Conservation (phyloP, 2,888 invertebrate species). For the Gastracanthus pulcherrimus region DNA sequence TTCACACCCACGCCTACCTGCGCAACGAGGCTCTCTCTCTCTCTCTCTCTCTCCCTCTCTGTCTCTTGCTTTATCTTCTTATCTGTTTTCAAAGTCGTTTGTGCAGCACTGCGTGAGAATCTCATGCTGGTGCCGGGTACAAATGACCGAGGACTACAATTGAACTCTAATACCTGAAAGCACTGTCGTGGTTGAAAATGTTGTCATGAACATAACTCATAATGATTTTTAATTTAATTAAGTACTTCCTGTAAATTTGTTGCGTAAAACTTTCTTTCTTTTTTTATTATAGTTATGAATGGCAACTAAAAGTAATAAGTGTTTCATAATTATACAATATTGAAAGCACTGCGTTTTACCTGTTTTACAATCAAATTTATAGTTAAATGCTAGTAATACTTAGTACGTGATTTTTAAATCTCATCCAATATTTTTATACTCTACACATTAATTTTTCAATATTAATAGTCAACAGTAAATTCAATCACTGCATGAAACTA, state of each 20-base stretch:
- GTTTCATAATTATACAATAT: not conserved
- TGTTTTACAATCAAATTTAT: no score
- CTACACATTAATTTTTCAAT: no score
- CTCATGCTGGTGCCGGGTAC: not conserved
- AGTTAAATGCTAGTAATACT: no score
- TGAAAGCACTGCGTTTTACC: not conserved
- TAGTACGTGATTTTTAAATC: no score
- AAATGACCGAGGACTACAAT: conserved; percentile 19
- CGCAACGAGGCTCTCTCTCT: not conserved
- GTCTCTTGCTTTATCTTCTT: conserved; percentile 31
- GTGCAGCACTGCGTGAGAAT: conserved; percentile 31
- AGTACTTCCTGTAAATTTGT: not conserved
- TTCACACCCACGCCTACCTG: conserved; percentile 66
- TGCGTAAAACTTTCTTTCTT: no score
- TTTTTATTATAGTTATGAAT: no score
- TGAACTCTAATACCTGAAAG: not conserved
- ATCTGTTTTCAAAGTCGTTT: conserved; percentile 39
- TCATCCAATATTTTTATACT: no score
- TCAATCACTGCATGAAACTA: no score
- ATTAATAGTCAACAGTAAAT: no score
- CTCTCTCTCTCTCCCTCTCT: not conserved
- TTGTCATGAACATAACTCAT: not conserved
- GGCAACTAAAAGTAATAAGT: not conserved
- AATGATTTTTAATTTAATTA: not conserved
- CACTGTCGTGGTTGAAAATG: not conserved